Base-by-base conservation (phyloP, 1,140 invertebrate species). In the Trachymyrmex cornetzi region DNA sequence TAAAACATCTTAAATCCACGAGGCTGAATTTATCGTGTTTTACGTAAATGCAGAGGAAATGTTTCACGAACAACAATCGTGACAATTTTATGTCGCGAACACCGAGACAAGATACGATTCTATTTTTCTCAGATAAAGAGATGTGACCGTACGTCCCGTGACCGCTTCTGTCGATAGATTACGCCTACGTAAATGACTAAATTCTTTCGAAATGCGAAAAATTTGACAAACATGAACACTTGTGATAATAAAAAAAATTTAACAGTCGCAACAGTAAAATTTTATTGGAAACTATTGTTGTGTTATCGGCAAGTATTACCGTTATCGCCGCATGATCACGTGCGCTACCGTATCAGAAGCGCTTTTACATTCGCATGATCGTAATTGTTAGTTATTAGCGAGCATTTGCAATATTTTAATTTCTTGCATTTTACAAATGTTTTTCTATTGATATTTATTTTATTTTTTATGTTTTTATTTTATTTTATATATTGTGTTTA, bases 41-140 rank as follows among this genome's bases (percentile, higher is more conserved):
- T 34, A 50, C 55, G 24, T 22, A 61, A 74, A 84, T 50, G 6
- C 11, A 27, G 3, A n/a, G 34, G 3, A 27, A 74, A 12, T 3
- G 63, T 77, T 64, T 66, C 88, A 89, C 89, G 88, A 89, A 57
- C 27, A 87, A 84, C 77, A 74, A 84, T 74, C 89, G 77, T 90
- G 88, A 89, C 84, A 72, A 64, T 59, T 89, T 77, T 71, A 82
- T 64, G 86, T 69, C 66, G 22, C 75, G 74, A 16, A 61, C 55
- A 67, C 12, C 38, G 57, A 67, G 44, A 44, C 59, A 19, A 57
- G 88, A 89, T 89, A 87, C n/a, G 66, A 6, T 22, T 61, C 57
- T 77, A 87, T 89, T 90, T 89, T 90, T 89, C 74, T 66, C n/a
- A 53, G 85, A 90, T 89, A 89, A 89, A 77, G 53, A 86, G 77